Conservation (phyloP, 2,797 vertebrate species). For the Neoniphon sammara region DNA sequence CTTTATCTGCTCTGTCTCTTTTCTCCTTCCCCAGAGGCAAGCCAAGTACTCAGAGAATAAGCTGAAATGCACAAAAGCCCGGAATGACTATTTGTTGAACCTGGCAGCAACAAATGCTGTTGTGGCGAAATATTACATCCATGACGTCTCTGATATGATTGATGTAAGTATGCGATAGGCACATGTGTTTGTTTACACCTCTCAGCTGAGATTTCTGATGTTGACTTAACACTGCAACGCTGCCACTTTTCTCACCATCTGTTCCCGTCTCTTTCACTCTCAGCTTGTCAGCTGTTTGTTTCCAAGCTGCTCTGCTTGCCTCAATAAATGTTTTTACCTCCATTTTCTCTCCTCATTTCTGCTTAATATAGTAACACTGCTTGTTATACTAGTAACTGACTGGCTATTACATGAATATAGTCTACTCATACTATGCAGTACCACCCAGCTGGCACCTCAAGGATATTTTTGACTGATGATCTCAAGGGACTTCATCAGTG, state of each 20-base stretch:
- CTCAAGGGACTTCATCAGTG: slow-evolving; percentile 31
- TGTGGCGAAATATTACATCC: slow-evolving; percentile 98
- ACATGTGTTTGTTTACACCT: slow-evolving; percentile 69
- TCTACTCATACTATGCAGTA: slow-evolving; percentile 13
- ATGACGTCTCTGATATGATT: slow-evolving; percentile 97
- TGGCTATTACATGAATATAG: slow-evolving; percentile 20
- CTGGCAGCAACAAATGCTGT: slow-evolving; percentile 95
- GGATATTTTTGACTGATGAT: slow-evolving; percentile 26
- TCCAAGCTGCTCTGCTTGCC: slow-evolving; percentile 60
- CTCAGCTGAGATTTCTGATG: slow-evolving; percentile 66
- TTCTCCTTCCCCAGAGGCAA: slow-evolving; percentile 88
- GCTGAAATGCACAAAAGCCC: slow-evolving; percentile 98
- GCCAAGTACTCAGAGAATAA: slow-evolving; percentile 99
- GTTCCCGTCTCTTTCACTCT: slow-evolving; percentile 52
- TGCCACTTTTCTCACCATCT: slow-evolving; percentile 72
- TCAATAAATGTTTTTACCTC: slow-evolving; percentile 38
- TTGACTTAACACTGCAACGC: slow-evolving; percentile 64
- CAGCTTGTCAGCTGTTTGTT: slow-evolving; percentile 68
- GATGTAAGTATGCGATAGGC: slow-evolving; percentile 87
- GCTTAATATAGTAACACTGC: slow-evolving; percentile 40
- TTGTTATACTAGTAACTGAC: slow-evolving; percentile 30
- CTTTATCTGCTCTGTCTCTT: slow-evolving; percentile 53
- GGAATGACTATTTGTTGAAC: slow-evolving; percentile 97
- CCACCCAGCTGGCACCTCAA: background rate
- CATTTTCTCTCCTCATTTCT: slow-evolving; percentile 37